Percentiles rank a stretch among this genome's conserved stretches.
Conservation (phyloP, 2,113 vertebrate species). For the Butorides virescens region DNA sequence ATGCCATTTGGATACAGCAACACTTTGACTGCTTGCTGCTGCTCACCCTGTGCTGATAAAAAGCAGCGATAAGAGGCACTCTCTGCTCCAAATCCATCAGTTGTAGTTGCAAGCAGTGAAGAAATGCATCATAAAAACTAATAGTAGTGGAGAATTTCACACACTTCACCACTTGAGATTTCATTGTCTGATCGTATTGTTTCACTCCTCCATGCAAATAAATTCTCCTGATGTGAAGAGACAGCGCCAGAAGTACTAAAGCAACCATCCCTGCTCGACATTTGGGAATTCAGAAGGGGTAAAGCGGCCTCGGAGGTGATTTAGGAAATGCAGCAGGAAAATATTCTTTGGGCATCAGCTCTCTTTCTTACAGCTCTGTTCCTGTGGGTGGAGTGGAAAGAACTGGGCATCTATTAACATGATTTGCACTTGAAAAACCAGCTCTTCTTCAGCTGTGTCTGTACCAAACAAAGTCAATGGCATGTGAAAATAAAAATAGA, state of each 20-base stretch:
- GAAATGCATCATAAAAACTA: conserved; percentile 1
- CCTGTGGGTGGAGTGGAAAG: not conserved
- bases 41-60: not conserved
- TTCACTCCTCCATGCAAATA: conserved; percentile 15
- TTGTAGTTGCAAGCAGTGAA: not conserved
- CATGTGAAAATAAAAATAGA: conserved; percentile 45
- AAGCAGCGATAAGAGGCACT: not conserved
- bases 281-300: not conserved
- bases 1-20: not conserved
- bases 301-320: not conserved
- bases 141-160: conserved; percentile 13
- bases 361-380: not conserved
- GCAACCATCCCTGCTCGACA: not conserved
- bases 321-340: not conserved
- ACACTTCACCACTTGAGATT: conserved; percentile 4
- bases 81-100: not conserved
- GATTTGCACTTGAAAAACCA: conserved; percentile 32
- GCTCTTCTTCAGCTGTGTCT: not conserved
- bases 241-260: conserved; percentile 2
- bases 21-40: not conserved
- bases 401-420: not conserved
- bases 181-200: not conserved
- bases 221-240: conserved; percentile 7
- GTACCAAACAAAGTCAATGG: conserved; percentile 16
- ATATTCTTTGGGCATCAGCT: not conserved